Base-by-base conservation (phyloP, 2,888 invertebrate genomes). In the Machimus atricapillus region DNA sequence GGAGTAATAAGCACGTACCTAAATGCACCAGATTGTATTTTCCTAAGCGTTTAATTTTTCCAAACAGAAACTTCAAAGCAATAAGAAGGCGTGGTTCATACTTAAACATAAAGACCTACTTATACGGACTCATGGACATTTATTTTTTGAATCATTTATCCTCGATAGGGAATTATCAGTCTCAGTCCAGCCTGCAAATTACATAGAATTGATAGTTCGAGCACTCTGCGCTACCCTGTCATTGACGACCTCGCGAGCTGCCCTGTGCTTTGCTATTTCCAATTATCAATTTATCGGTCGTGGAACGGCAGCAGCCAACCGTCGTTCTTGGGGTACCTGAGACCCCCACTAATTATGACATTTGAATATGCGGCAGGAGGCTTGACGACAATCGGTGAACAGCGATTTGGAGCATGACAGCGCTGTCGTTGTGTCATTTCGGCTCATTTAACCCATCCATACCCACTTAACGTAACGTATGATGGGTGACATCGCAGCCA, bases 271-370 rank as follows among this genome's bases (percentile, higher is more conserved):
- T n/a, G 40, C 46, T 40, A 79, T 46, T 82, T 82, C 31, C 73
- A 83, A 83, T 83, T 83, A 83, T 83, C 83, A 83, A 73, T 66
- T 83, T 83, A 83, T 83, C 83, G 83, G 43, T 23, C 37, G 31
- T 19, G 27, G 16, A 52, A 58, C 37, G 58, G 3, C n/a, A 14
- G 9, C 34, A 52, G 16, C 14, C 14, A 66, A 5, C 82, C 16
- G 40, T 19, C 19, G 2, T 34, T 37, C 19, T 66, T 19, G 43
- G 23, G 16, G 66, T 73, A 73, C 43, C 14, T 4, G 14, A 12
- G n/a, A 31, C 12, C 40, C 66, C 34, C 6, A 27, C 40, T 83
- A 83, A 83, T 83, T 83, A 83, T 83, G 83, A 83, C 83, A 83
- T 83, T 83, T 83, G 83, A 83, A 83, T 83, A 46, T 83, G 73